Evolutionary conservation across 2,797 vertebrate genomes (phyloP).

Genomic region (Falco rusticolus): DNA sequence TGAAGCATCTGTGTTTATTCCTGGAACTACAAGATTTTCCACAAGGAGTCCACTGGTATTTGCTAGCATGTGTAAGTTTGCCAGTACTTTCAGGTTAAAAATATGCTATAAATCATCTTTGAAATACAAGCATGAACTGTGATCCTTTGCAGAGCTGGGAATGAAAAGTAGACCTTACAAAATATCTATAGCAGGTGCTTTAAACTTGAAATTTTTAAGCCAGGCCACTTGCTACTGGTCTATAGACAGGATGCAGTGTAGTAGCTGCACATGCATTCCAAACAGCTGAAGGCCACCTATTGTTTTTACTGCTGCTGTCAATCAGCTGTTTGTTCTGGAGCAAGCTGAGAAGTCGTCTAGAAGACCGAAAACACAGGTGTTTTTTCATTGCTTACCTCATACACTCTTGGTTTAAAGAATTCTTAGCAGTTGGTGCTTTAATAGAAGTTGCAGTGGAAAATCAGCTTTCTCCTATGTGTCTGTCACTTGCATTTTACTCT

Average conservation of each 20-base stretch:
- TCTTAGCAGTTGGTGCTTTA: background rate
- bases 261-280: background rate
- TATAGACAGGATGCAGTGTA: fast-evolving
- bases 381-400: background rate
- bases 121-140: background rate
- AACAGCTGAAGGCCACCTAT: background rate
- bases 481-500: background rate
- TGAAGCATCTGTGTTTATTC: conserved; percentile 83
- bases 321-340: background rate
- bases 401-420: background rate
- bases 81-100: background rate
- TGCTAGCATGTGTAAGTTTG: conserved; percentile 77
- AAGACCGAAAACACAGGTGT: background rate
- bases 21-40: conserved; percentile 67
- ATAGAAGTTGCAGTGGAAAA: background rate
- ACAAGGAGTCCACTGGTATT: conserved; percentile 63
- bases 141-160: background rate
- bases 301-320: background rate
- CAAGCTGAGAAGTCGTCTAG: background rate
- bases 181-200: background rate
- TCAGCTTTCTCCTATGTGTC: background rate
- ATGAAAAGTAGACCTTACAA: background rate
- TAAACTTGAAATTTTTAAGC: background rate
- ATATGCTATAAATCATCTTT: background rate
- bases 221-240: background rate